These are phyloP conservation scores for Serranus cabrilla DNA, from an alignment of 2,797 vertebrate genomes.

Conservation along the genomic window DNA sequence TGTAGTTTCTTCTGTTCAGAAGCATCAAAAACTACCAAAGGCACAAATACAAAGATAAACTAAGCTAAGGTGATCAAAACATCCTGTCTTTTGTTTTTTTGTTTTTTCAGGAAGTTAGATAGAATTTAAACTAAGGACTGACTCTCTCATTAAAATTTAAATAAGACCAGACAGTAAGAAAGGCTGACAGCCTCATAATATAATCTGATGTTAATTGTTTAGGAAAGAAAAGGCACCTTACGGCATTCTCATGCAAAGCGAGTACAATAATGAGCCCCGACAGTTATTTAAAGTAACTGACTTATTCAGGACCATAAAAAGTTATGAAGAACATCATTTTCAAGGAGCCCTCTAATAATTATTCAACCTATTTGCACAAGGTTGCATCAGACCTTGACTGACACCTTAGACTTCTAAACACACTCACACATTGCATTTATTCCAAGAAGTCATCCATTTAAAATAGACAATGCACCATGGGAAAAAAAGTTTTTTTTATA, in stretches of 20 bases:
- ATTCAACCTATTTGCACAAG: conserved; percentile 63
- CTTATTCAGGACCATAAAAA: conserved; percentile 55
- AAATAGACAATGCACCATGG: conserved; percentile 40
- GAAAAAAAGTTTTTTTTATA: neutral
- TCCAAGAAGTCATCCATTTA: conserved; percentile 45
- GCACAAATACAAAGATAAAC: neutral
- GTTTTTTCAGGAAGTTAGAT: neutral
- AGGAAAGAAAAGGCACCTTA: conserved; percentile 18
- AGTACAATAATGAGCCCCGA: conserved; percentile 33
- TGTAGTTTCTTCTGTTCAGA: neutral
- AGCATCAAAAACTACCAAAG: neutral
- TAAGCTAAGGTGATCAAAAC: conserved; percentile 4
- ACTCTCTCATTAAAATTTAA: neutral
- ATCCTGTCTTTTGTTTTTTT: neutral
- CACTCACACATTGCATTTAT: conserved; percentile 29
- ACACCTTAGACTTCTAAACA: conserved; percentile 59
- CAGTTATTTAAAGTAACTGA: conserved; percentile 53
- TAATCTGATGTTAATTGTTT: conserved; percentile 41
- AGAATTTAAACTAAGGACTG: neutral
- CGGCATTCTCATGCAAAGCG: conserved; percentile 26
- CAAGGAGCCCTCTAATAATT: conserved; percentile 55
- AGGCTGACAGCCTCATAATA: conserved; percentile 24
- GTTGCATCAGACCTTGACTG: conserved; percentile 74
- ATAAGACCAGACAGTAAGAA: conserved; percentile 3
- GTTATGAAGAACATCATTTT: conserved; percentile 45